Evolutionary conservation across 2,888 invertebrate species (phyloP).

Genomic region (Hydropsyche betteni): DNA sequence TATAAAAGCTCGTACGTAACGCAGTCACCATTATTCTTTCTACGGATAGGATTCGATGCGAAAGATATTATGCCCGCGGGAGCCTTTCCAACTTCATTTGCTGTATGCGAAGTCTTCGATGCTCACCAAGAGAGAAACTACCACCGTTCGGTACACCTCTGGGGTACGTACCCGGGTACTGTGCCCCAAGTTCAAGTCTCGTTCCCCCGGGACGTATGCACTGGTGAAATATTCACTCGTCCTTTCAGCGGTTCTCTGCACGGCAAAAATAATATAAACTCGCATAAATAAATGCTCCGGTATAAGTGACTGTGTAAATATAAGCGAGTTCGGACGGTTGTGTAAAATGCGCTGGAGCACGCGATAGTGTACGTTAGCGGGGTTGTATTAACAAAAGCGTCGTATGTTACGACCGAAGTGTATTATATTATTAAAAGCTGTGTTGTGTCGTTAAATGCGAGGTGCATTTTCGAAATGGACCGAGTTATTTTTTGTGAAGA

Average conservation of each 20-base stretch:
- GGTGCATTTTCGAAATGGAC: too few relatives aligned
- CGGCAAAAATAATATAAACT: slow-evolving; percentile 1
- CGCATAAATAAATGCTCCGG: too few relatives aligned
- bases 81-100: slow-evolving; percentile 43
- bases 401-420: too few relatives aligned
- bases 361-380: too few relatives aligned
- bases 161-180: neutral
- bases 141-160: neutral
- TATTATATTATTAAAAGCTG: too few relatives aligned
- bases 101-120: slow-evolving; percentile 32
- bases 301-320: too few relatives aligned
- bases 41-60: slow-evolving; percentile 41
- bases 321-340: too few relatives aligned
- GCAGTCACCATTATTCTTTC: slow-evolving; percentile 40
- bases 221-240: slow-evolving; percentile 31
- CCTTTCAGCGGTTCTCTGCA: slow-evolving; percentile 23
- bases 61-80: slow-evolving; percentile 45
- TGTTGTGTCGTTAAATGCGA: too few relatives aligned
- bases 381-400: too few relatives aligned
- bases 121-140: slow-evolving; percentile 6
- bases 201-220: slow-evolving; percentile 4
- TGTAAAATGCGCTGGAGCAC: too few relatives aligned
- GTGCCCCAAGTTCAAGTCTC: slow-evolving; percentile 21
- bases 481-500: too few relatives aligned
- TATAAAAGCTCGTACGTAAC: slow-evolving; percentile 36